These are phyloP conservation scores for Ornithoptera alexandrae DNA, from an alignment of 2,888 invertebrate species.

Conservation along the genomic window DNA sequence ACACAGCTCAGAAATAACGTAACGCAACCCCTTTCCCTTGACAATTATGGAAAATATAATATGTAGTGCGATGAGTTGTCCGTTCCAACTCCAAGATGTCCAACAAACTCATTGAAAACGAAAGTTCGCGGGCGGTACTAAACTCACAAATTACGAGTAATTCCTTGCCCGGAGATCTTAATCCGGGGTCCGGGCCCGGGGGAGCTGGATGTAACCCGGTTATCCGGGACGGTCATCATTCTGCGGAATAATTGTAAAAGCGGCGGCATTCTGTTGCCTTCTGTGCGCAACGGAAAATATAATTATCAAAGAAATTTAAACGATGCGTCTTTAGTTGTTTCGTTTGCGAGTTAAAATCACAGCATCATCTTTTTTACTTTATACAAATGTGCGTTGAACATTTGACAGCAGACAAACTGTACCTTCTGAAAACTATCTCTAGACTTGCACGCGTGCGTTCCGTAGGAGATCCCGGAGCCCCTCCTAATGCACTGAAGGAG, in stretches of 20 bases:
- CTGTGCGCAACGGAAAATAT: constrained; percentile 9
- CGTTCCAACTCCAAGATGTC: background rate
- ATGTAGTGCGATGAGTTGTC: background rate
- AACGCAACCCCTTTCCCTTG: too few species aligned
- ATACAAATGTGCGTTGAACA: too few species aligned
- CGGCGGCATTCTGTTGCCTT: constrained; percentile 28
- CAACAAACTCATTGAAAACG: constrained; percentile 7
- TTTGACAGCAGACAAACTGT: too few species aligned
- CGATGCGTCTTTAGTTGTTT: background rate
- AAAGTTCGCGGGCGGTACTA: constrained; percentile 20
- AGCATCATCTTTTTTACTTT: too few species aligned
- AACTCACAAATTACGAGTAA: constrained; percentile 27
- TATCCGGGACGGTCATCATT: constrained; percentile 37
- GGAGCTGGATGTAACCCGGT: constrained; percentile 36
- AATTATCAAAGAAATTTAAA: constrained; percentile 20
- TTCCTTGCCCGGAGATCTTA: constrained; percentile 24
- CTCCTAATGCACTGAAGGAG: too few species aligned
- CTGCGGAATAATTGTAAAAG: constrained; percentile 37
- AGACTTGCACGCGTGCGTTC: too few species aligned
- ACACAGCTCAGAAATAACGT: too few species aligned
- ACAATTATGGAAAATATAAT: too few species aligned
- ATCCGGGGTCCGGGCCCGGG: constrained; percentile 27
- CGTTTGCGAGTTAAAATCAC: background rate
- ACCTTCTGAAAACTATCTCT: too few species aligned
- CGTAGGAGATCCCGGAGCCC: too few species aligned